Evolutionary conservation across 2,797 vertebrate genomes (phyloP).

Genomic region (Alauda arvensis): DNA sequence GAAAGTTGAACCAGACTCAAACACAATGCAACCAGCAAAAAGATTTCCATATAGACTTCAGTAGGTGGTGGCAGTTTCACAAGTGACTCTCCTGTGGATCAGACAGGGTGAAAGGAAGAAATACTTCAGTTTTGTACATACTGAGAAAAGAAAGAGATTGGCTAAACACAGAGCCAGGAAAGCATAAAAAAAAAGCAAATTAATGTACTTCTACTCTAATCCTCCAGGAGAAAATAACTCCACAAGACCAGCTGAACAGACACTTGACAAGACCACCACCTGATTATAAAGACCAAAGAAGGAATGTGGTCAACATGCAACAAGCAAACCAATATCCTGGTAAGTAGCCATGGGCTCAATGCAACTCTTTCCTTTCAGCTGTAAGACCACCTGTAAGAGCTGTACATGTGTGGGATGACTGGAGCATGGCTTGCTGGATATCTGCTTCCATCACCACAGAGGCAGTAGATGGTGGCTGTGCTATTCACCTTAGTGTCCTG

Average conservation of each 20-base stretch:
- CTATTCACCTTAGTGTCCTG: not conserved
- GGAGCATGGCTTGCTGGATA: not conserved
- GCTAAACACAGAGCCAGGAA: not conserved
- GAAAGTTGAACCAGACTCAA: not conserved
- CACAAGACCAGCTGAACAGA: constrained; percentile 88
- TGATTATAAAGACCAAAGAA: constrained; percentile 93
- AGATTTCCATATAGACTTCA: not conserved
- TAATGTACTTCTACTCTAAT: not conserved
- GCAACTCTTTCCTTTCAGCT: not conserved
- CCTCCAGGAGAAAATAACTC: constrained; percentile 85
- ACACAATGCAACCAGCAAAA: not conserved
- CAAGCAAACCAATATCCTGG: constrained; percentile 83
- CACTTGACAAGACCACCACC: constrained; percentile 93
- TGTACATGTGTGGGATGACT: not conserved
- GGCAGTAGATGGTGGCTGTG: not conserved
- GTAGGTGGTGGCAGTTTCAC: not conserved
- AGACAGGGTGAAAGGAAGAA: not conserved
- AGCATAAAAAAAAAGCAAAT: not conserved
- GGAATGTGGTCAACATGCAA: constrained; percentile 77
- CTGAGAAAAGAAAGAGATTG: not conserved
- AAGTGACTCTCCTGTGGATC: not conserved
- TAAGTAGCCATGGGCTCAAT: constrained; percentile 47
- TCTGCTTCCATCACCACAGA: not conserved
- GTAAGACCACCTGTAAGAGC: not conserved
- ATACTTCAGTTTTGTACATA: not conserved